These are phyloP conservation scores for Paradisaea rubra DNA, from an alignment of 2,113 vertebrate species.

Conservation along the genomic window DNA sequence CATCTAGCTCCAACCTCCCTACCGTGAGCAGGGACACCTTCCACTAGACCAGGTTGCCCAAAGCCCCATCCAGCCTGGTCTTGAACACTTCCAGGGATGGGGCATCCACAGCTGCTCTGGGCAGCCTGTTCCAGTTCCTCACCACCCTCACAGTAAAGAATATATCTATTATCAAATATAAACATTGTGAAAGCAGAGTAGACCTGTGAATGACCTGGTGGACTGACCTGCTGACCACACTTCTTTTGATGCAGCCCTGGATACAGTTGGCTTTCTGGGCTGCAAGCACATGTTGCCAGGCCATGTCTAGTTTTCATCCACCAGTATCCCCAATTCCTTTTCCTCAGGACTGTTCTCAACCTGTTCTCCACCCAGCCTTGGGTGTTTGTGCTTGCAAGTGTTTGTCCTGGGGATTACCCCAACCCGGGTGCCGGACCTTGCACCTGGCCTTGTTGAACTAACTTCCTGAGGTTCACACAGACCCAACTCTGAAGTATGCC, in stretches of 20 bases:
- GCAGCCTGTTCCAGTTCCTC: background rate
- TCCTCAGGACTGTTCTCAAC: background rate
- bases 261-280: background rate
- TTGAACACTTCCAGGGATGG: background rate
- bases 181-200: rapidly evolving
- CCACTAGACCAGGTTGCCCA: background rate
- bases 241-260: background rate
- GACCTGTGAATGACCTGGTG: background rate
- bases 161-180: background rate
- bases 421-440: background rate
- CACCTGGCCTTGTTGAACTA: background rate
- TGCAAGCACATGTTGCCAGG: background rate
- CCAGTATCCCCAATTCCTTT: background rate
- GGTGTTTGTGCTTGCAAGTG: background rate
- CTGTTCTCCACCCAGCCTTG: background rate
- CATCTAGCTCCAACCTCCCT: background rate
- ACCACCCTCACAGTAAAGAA: background rate
- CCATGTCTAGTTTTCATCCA: background rate
- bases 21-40: background rate
- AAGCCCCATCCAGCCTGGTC: background rate
- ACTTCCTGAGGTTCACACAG: background rate
- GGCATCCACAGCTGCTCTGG: background rate
- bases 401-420: background rate
- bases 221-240: background rate
- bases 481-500: background rate